Evolutionary conservation across 2,113 vertebrate genomes (phyloP), one percentile per base, ranked within the genome.

Genomic region (Polypterus bichir): DNA sequence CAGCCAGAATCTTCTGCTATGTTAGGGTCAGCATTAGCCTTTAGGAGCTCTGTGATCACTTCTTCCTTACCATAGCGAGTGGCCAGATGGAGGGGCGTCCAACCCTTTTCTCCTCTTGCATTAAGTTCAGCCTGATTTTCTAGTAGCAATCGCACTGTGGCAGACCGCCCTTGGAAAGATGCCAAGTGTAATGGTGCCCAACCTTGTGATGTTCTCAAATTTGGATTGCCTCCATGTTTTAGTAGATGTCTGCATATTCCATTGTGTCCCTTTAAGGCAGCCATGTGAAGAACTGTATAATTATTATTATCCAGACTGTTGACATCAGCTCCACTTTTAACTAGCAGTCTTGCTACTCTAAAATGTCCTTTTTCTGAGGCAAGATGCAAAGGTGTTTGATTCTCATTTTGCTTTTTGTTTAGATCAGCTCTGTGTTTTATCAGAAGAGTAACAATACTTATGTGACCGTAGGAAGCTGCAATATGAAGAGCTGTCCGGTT

Each of bases 121-220:
- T 86, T 78, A 54, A 91, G 47, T 1, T 71, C 68, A 27, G 77
- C 80, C 0, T 59, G 75, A 64, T 76, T 81, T 5, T 76, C 77
- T 11, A 78, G 74, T 3, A 96, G 80, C 65, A 89, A 75, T 6
- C 70, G 67, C 59, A 91, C 68, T 1, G 84, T 81, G 62, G 81
- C 81, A 0, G 72, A n/a, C 44, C 91, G 86, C 6, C 91, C 88
- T 65, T 75, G 88, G 45, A 86, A 76, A 54, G 86, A 76, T 3
- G 88, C 88, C 66, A 95, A 72, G 69, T 93, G 90, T 64, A 92
- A 68, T 1, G 88, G 71, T 0, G 83, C 90, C 91, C 91, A 94
- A 3, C 82, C 86, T 68, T 91, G 87, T 4, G 76, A 69, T 1
- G 79, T 89, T 46, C 53, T 77, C 67, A 77, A 65, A 55, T 93